Conservation (phyloP, 1,140 invertebrate species). For the Cyclina sinensis region DNA sequence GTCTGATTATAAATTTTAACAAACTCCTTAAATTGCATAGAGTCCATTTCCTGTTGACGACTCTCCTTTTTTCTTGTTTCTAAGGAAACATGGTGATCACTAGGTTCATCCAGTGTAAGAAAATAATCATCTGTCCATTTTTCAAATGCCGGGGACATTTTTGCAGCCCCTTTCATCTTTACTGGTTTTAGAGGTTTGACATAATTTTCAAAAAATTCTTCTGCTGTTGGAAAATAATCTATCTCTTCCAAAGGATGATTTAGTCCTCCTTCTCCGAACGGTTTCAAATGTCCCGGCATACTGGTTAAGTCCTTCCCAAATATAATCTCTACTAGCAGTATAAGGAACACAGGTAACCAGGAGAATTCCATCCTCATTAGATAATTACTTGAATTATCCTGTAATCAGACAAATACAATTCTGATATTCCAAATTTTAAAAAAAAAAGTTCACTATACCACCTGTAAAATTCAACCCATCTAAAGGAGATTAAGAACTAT, state of each 20-base stretch:
- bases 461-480: no score
- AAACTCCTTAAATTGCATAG: conserved; percentile 83
- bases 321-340: not conserved
- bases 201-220: conserved; percentile 80
- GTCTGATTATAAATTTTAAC: conserved; percentile 81
- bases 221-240: conserved; percentile 74
- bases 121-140: conserved; percentile 85
- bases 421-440: no score
- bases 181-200: conserved; percentile 76
- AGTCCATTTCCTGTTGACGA: conserved; percentile 68
- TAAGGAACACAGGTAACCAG: not conserved
- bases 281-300: conserved; percentile 79
- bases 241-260: conserved; percentile 75
- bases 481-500: no score
- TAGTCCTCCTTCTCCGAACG: conserved; percentile 78
- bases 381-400: not conserved
- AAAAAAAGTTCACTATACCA: no score
- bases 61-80: conserved; percentile 85
- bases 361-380: not conserved
- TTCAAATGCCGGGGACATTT: conserved; percentile 77
- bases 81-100: conserved; percentile 72
- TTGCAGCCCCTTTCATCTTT: conserved; percentile 80
- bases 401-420: no score
- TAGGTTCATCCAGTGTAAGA: conserved; percentile 68
- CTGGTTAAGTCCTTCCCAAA: conserved; percentile 56